Percentiles rank a stretch among this genome's conserved stretches.
phyloP scores from a whole-genome alignment of 2,888 invertebrate species.

The Nudaria mundana region DNA sequence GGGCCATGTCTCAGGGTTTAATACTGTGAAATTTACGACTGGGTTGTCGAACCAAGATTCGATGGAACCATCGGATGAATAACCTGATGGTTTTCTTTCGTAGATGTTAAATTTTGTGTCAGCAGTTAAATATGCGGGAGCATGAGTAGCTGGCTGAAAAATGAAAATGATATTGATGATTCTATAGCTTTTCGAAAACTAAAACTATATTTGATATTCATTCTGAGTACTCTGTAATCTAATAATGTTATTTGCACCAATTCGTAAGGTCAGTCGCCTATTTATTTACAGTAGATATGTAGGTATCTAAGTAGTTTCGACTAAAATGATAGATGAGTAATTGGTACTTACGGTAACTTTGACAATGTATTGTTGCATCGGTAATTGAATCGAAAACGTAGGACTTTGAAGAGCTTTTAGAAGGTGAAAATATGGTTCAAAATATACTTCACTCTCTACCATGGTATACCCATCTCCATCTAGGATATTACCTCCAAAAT shows the following conservation, averaged over 20 bases:
- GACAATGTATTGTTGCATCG: constrained; percentile 86
- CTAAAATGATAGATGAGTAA: background rate
- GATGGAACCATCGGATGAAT: too few species aligned
- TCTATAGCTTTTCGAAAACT: too few species aligned
- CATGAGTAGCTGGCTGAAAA: constrained; percentile 43
- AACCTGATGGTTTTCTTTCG: constrained; percentile 1
- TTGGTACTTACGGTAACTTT: constrained; percentile 66
- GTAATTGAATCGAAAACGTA: constrained; percentile 76
- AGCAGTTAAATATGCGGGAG: constrained; percentile 42
- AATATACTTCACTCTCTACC: constrained; percentile 90
- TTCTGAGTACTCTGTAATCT: too few species aligned
- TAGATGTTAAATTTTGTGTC: constrained; percentile 21
- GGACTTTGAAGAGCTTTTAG: constrained; percentile 84
- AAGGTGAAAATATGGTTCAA: constrained; percentile 89
- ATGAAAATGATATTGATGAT: too few species aligned
- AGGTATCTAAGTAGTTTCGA: too few species aligned
- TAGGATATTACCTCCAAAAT: constrained; percentile 33
- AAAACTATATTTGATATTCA: too few species aligned
- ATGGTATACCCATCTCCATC: constrained; percentile 69
- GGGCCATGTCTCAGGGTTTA: constrained; percentile 71
- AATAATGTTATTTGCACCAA: too few species aligned
- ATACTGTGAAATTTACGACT: constrained; percentile 37
- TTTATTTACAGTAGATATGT: too few species aligned
- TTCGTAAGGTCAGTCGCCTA: too few species aligned
- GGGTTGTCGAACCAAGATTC: too few species aligned